Base-by-base conservation (phyloP, 1,140 invertebrate genomes). In the Agraylea sexmaculata region DNA sequence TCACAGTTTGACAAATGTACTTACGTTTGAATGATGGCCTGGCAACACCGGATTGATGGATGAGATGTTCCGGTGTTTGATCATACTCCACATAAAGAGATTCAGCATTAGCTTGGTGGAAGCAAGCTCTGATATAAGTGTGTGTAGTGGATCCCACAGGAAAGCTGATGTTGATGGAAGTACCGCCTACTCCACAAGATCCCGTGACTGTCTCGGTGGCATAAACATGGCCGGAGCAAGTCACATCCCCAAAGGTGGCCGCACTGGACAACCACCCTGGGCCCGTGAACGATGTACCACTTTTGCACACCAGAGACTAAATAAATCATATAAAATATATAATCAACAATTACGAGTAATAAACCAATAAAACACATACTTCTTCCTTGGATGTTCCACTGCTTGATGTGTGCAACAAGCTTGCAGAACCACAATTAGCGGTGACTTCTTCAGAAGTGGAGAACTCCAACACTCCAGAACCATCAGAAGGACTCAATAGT, bases 11-110 rank as follows among this genome's bases (percentile, higher is more conserved):
- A 27, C 4, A 23, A 23, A 20, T 13, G 16, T 30, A 17, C 28
- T 44, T 40, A 44, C 42, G 42, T 19, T 30, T 16, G 30, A 44
- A 44, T 8, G 22, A 30, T 10, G 42, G 42, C 20, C 42, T 37
- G 6, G 28, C 37, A 10, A 34, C 31, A 15, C 32, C 40, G 7
- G 35, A 1, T 33, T 44, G 42, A 18, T 21, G n/a, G 1, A 35
- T 13, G 20, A 17, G 15, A 20, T 40, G 39, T 21, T 44, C 42
- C 25, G 34, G 25, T 18, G 28, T 44, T 15, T 44, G 42, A 17
- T 32, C 28, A 28, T 44, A 44, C 12, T 33, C 30, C 2, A 38
- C 37, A 17, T 40, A 44, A 7, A 44, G 20, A 12, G 32, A 36
- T 35, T 39, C 42, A 23, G 42, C 17, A 10, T 17, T 23, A 12